A percentile compares a stretch with the other conserved stretches of the same genome.
phyloP scores from a whole-genome alignment of 1,140 invertebrate species.

The Ips typographus region DNA sequence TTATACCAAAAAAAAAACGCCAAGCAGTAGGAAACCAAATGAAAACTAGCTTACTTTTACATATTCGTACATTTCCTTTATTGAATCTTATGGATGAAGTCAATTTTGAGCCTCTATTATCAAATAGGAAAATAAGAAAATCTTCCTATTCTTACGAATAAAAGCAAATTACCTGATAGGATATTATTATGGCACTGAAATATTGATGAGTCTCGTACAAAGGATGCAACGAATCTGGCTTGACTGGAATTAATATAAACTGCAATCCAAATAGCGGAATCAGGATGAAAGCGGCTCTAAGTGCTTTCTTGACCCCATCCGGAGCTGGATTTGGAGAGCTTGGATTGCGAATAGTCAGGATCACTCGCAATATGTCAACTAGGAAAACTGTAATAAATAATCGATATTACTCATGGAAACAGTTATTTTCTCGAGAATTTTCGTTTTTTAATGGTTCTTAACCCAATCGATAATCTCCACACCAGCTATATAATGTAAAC shows the following conservation, averaged over 20 bases:
- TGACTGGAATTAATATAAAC: conserved; percentile 79
- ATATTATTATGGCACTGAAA: conserved; percentile 75
- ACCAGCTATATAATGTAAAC: background rate
- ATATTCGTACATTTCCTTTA: no score
- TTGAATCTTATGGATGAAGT: no score
- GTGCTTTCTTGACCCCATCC: conserved; percentile 54
- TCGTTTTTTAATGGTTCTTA: background rate
- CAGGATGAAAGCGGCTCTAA: conserved; percentile 76
- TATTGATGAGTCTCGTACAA: conserved; percentile 73
- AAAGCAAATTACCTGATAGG: conserved; percentile 1
- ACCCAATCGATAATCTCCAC: background rate
- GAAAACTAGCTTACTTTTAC: background rate
- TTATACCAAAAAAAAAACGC: background rate
- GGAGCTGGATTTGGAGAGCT: conserved; percentile 59
- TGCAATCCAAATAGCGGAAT: conserved; percentile 77
- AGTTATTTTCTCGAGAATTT: background rate
- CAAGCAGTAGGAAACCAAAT: background rate
- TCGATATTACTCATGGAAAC: background rate
- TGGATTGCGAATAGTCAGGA: conserved; percentile 78
- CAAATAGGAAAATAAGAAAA: no score
- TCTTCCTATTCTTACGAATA: background rate
- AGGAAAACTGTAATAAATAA: conserved; percentile 74
- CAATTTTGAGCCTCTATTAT: no score
- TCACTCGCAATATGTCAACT: conserved; percentile 80
- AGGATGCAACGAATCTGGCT: conserved; percentile 64